Percentiles rank a stretch among this genome's conserved stretches.
These are phyloP conservation scores for Drosophila pegasa DNA, from an alignment of 2,888 invertebrate species.

Conservation along the genomic window DNA sequence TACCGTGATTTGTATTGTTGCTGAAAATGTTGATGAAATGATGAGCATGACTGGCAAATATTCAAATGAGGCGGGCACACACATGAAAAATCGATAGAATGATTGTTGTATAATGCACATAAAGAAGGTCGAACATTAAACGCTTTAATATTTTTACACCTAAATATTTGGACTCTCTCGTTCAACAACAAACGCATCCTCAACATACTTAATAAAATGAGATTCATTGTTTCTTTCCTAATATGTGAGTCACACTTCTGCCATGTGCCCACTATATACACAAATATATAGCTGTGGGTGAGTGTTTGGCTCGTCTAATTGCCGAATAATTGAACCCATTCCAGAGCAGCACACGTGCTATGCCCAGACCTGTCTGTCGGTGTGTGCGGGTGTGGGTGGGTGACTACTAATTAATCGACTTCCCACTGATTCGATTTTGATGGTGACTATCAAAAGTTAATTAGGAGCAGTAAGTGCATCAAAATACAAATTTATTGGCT, in stretches of 20 bases:
- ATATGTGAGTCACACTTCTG: constrained; percentile 32
- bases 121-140: constrained; percentile 72
- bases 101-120: constrained; percentile 73
- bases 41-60: constrained; percentile 70
- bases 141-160: constrained; percentile 69
- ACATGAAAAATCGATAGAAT: constrained; percentile 78
- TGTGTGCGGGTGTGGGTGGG: constrained; percentile 27
- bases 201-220: constrained; percentile 15
- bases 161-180: constrained; percentile 68
- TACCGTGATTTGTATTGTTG: constrained; percentile 72
- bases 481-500: constrained; percentile 59
- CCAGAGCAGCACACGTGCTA: constrained; percentile 68
- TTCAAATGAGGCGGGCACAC: constrained; percentile 68
- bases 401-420: constrained; percentile 78
- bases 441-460: constrained; percentile 78
- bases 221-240: constrained; percentile 20
- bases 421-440: constrained; percentile 78
- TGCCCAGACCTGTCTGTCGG: constrained; percentile 18
- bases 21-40: constrained; percentile 66
- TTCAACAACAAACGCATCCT: constrained; percentile 10
- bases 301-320: constrained; percentile 64
- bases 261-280: constrained; percentile 26
- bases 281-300: constrained; percentile 5
- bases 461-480: constrained; percentile 66
- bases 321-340: constrained; percentile 70